Base-by-base conservation (phyloP, 2,113 vertebrate genomes). In the Gorsachius goisagi region DNA sequence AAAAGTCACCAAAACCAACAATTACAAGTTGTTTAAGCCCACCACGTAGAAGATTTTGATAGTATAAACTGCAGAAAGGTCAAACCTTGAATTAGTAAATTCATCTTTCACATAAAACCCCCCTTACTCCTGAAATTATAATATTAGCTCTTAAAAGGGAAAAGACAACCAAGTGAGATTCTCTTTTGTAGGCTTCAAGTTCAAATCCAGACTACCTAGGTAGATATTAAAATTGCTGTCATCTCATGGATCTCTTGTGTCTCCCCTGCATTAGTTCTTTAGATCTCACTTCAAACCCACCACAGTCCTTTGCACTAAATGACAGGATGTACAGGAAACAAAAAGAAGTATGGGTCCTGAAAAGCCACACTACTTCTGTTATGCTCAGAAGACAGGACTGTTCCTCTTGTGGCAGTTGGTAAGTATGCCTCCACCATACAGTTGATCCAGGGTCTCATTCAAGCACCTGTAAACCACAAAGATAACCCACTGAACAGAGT, bases 331-430 rank as follows among this genome's bases (percentile, higher is more conserved):
- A 66, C 9, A 80, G 24, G 32, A 45, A 69, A 62, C 44, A 88
- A 79, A 74, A 45, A 10, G 4, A 1, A 11, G 24, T 0, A 2
- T 1, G 6, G 3, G 27, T 86, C 44, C 47, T 81, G 37, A 74
- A 86, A 77, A 27, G 62, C 37, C 45, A 49, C 32, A 7, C 32
- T 49, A 19, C 12, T 60, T 26, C 23, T 79, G 16, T 18, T 27
- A 37, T 0, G 5, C 9, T 39, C 30, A 77, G 30, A 88, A 68
- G 28, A 56, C 39, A 83, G 45, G 33, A 62, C 18, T 59, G 18
- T 3, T 93, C 20, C 56, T 52, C 39, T 79, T 81, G 33, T 24
- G 37, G 22, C 53, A 52, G 18, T 2, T 62, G 15, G 15, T 28
- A 68, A 83, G 5, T 12, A 33, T 20, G 22, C 23, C 32, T 88